Evolutionary conservation across 2,113 vertebrate species (phyloP).

Genomic region (Nettapus auritus): DNA sequence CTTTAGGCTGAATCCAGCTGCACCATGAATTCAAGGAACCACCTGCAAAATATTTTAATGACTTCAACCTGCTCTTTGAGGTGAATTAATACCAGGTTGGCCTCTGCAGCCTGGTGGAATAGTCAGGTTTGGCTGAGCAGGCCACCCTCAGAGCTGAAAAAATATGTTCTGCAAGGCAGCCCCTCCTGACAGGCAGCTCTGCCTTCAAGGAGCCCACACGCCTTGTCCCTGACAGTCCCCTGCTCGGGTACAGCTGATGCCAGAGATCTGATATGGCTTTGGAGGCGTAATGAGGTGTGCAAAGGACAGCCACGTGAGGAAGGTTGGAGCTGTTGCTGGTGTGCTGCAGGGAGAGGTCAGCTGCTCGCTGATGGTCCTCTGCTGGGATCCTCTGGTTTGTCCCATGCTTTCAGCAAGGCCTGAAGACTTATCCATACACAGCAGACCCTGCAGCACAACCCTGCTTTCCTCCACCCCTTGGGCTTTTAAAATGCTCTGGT

Average conservation of each 20-base stretch:
- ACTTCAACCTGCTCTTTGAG: slow-evolving; percentile 65
- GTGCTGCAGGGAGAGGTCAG: background rate
- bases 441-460: background rate
- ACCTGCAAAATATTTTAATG: slow-evolving; percentile 70
- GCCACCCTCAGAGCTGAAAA: slow-evolving; percentile 39
- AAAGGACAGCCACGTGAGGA: background rate
- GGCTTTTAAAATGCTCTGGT: background rate
- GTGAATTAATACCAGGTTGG: slow-evolving; percentile 58
- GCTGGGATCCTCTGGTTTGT: background rate
- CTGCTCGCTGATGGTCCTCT: background rate
- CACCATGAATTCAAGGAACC: slow-evolving; percentile 62
- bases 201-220: background rate
- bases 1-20: slow-evolving; percentile 58
- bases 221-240: background rate
- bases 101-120: background rate
- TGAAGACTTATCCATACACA: background rate
- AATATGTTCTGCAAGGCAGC: background rate
- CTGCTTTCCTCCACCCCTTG: background rate
- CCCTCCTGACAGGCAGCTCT: background rate
- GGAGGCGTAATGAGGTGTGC: background rate
- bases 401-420: background rate
- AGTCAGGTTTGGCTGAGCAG: slow-evolving; percentile 11
- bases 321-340: background rate
- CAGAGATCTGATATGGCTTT: background rate
- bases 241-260: background rate